A percentile compares a stretch with the other conserved stretches of the same genome.
Evolutionary conservation across 1,140 invertebrate species (phyloP).

Genomic region (Drosophila carrolli): DNA sequence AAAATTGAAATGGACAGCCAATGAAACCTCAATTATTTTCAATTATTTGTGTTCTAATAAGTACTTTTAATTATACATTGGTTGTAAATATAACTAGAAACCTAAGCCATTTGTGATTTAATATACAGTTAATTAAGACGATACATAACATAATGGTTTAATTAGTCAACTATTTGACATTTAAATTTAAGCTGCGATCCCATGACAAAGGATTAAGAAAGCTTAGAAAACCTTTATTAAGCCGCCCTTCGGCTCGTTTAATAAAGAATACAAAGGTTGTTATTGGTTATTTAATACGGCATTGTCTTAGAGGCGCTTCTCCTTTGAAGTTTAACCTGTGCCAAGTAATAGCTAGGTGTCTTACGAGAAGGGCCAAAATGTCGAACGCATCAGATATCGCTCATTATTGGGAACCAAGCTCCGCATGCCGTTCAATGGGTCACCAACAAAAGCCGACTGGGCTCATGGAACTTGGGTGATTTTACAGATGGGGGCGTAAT

Average conservation of each 20-base stretch:
- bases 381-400: neutral
- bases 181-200: neutral
- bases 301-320: too few species aligned
- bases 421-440: neutral
- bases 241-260: neutral
- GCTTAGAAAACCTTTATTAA: neutral
- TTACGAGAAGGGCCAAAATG: neutral
- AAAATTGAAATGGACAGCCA: too few species aligned
- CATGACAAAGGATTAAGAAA: neutral
- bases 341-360: too few species aligned
- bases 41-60: too few species aligned
- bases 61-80: too few species aligned
- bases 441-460: slow-evolving; percentile 7
- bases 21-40: too few species aligned
- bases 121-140: too few species aligned
- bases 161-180: too few species aligned
- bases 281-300: neutral
- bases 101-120: too few species aligned
- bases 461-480: slow-evolving; percentile 11
- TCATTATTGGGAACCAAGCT: neutral
- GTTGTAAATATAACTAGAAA: too few species aligned
- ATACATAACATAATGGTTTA: too few species aligned
- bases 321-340: too few species aligned
- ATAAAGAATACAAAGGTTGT: neutral
- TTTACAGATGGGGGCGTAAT: slow-evolving; percentile 37